These are phyloP conservation scores for Coelopa frigida DNA, from an alignment of 1,140 invertebrate genomes.

Conservation along the genomic window DNA sequence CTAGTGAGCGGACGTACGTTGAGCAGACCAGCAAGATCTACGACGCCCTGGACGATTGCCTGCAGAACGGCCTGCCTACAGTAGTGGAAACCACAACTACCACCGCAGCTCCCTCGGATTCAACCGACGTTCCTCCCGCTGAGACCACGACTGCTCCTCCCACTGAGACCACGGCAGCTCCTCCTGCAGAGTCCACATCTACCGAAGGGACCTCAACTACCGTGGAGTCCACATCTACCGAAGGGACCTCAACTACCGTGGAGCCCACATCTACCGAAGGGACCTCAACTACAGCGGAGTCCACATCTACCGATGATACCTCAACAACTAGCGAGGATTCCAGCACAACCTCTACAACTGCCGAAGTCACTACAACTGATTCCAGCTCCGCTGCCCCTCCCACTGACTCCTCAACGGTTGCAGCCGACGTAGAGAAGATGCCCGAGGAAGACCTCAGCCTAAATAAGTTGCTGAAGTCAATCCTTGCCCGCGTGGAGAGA, in stretches of 20 bases:
- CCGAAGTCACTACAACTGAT: too few relatives aligned
- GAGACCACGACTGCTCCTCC: background rate
- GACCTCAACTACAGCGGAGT: background rate
- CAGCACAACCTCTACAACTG: too few relatives aligned
- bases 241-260: background rate
- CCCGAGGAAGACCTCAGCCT: too few relatives aligned
- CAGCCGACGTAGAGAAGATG: too few relatives aligned
- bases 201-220: background rate
- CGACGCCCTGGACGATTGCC: background rate
- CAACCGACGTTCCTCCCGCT: background rate
- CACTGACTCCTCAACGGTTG: too few relatives aligned
- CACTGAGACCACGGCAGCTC: too few relatives aligned
- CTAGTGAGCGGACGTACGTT: background rate
- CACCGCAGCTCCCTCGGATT: background rate
- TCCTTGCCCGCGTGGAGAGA: too few relatives aligned
- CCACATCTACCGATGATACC: too few relatives aligned
- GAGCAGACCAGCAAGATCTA: background rate
- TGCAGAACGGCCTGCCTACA: slow-evolving; percentile 1
- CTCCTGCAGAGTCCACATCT: background rate
- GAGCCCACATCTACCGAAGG: background rate
- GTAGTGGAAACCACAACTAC: background rate
- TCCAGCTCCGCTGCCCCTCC: too few relatives aligned
- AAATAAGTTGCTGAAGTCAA: too few relatives aligned
- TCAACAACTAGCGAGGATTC: too few relatives aligned
- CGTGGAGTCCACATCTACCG: background rate